phyloP scores from a whole-genome alignment of 1,140 invertebrate genomes.

The Mactra quadrangularis region DNA sequence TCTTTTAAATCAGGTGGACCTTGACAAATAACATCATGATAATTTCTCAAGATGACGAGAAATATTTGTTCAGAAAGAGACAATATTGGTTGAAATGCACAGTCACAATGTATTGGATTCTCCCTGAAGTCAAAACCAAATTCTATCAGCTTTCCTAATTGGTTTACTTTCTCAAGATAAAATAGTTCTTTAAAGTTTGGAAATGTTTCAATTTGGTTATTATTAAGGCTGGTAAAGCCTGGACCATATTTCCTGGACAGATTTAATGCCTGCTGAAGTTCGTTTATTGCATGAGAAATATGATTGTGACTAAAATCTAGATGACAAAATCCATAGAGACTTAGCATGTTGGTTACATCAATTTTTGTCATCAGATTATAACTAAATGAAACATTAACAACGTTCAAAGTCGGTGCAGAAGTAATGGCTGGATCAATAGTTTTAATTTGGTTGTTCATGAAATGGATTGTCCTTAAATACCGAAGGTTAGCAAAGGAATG shows the following conservation, averaged over 20 bases:
- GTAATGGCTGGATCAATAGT: conserved; percentile 23
- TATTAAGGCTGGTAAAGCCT: conserved; percentile 17
- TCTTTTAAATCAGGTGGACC: conserved; percentile 6
- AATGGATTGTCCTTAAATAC: background rate
- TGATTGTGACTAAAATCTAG: background rate
- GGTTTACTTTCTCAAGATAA: background rate
- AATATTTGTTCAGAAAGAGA: background rate
- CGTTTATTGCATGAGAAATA: conserved; percentile 9
- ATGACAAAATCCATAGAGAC: conserved; percentile 6
- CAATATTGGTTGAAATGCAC: conserved; percentile 37
- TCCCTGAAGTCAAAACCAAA: conserved; percentile 42
- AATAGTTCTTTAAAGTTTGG: conserved; percentile 42
- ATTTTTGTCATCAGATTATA: background rate
- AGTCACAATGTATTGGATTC: conserved; percentile 38
- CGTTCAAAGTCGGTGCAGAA: background rate
- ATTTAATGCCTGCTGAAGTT: background rate
- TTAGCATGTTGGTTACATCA: conserved; percentile 26
- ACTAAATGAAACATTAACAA: background rate
- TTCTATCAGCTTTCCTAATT: conserved; percentile 30
- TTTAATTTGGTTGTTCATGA: conserved; percentile 28
- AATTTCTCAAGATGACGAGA: conserved; percentile 4
- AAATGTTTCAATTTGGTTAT: conserved; percentile 10
- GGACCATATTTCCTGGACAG: conserved; percentile 3
- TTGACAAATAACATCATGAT: conserved; percentile 16
- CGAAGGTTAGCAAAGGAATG: conserved; percentile 25